Evolutionary conservation across 2,113 vertebrate species (phyloP), one percentile per base, ranked within the genome.

Genomic region (Cisticola juncidis): DNA sequence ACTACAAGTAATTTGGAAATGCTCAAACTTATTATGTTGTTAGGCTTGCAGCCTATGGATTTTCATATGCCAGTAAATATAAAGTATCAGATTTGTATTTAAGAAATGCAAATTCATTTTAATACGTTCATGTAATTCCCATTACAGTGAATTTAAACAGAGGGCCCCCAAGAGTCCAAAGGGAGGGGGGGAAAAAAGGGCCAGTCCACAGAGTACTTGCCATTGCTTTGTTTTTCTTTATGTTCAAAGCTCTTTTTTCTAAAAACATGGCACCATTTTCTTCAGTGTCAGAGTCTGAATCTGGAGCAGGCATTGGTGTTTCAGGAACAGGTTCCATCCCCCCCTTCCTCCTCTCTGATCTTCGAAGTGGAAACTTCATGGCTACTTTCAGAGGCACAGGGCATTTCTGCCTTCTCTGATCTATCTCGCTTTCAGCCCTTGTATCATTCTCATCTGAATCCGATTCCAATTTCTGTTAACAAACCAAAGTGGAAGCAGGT

Each of bases 221-320:
- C 99, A 99, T 99, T 71, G 98, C 99, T 97, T 99, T 99, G 97
- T 99, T 99, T 96, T 99, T 99, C 94, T 99, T 99, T 95, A 99
- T 99, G 92, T 99, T 99, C 90, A 99, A 96, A n/a, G 99, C 99
- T 92, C 99, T 98, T 95, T 99, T 99, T 94, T 97, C 96, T 88
- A 99, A 97, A 87, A 99, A 99, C 95, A 98, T 87, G 9, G 98
- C 88, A 38, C 98, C 98, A 5, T 86, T 98, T 89, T 99, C 99
- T 18, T 97, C 97, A 1, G 98, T 95, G 42, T 98, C 98, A 4
- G 92, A 94, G 29, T 76, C 97, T 45, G 93, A 96, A 77, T 98
- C 96, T 3, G 38, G 72, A 82, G 73, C 66, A 21, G 94, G 74
- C 62, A 90, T 72, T 13, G 95, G 45, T 51, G 97, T 68, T 35